These are phyloP conservation scores for Boulengeromyrus knoepffleri DNA, from an alignment of 2,113 vertebrate genomes.

Conservation along the genomic window DNA sequence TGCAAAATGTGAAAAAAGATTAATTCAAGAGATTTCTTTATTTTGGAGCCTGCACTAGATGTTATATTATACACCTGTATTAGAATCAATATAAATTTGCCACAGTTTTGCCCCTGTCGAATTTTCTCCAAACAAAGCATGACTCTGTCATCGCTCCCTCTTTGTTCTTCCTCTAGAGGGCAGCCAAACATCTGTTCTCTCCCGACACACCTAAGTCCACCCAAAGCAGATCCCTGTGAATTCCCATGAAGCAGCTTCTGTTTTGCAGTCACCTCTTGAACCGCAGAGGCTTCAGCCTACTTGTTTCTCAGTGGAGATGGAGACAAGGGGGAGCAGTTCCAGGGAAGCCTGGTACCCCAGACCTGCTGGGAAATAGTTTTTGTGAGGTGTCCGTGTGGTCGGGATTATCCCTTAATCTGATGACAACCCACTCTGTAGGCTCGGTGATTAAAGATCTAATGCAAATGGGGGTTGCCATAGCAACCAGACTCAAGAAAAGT, in stretches of 20 bases:
- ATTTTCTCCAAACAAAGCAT: not conserved
- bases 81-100: not conserved
- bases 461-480: conserved; percentile 56
- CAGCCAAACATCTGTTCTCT: conserved; percentile 15
- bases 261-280: conserved; percentile 16
- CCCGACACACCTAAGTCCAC: conserved; percentile 20
- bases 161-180: conserved; percentile 23
- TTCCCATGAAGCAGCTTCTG: conserved; percentile 25
- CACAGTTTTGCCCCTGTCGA: not conserved
- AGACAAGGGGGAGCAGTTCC: not conserved
- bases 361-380: conserved; percentile 11
- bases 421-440: conserved; percentile 54
- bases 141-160: not conserved
- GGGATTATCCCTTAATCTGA: conserved; percentile 60
- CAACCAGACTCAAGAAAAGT: conserved; percentile 33
- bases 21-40: not conserved
- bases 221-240: conserved; percentile 7
- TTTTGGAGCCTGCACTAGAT: not conserved
- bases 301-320: not conserved
- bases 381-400: conserved; percentile 51
- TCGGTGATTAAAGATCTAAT: conserved; percentile 49
- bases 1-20: not conserved
- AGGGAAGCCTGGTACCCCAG: not conserved
- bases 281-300: not conserved
- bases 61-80: not conserved